These are phyloP conservation scores for Exocentrus adspersus DNA, from an alignment of 2,888 invertebrate genomes.

Conservation along the genomic window DNA sequence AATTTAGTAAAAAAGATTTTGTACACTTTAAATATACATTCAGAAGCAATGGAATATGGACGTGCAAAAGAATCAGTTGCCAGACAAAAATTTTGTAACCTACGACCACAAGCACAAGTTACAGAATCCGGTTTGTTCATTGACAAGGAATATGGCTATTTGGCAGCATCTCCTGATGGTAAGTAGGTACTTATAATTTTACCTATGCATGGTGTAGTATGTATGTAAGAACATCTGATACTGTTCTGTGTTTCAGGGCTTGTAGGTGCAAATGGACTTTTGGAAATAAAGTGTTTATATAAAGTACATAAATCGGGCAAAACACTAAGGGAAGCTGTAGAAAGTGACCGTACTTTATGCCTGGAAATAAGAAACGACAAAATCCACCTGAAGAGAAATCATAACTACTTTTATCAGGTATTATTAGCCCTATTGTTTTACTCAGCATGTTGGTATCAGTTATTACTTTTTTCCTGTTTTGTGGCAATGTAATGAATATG, in stretches of 20 bases:
- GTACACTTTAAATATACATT: too few species aligned
- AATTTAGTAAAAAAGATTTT: background rate
- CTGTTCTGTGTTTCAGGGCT: background rate
- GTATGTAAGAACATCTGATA: too few species aligned
- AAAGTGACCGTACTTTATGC: background rate
- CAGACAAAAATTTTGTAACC: background rate
- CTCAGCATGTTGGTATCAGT: too few species aligned
- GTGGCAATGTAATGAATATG: too few species aligned
- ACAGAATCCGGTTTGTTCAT: background rate
- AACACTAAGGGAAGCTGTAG: background rate
- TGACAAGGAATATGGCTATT: slow-evolving; percentile 1
- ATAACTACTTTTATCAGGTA: background rate
- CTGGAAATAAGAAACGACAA: background rate
- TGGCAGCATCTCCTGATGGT: slow-evolving; percentile 5
- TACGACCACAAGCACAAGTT: background rate
- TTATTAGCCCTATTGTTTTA: too few species aligned
- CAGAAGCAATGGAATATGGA: slow-evolving; percentile 1
- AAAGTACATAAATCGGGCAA: slow-evolving; percentile 1
- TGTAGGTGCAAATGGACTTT: background rate
- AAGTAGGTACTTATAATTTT: background rate
- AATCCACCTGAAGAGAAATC: background rate
- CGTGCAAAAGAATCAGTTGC: background rate
- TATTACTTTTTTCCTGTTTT: too few species aligned
- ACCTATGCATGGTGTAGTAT: background rate
- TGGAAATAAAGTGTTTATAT: slow-evolving; percentile 2